Conservation (phyloP, 2,113 vertebrate species). For the Progne subis region DNA sequence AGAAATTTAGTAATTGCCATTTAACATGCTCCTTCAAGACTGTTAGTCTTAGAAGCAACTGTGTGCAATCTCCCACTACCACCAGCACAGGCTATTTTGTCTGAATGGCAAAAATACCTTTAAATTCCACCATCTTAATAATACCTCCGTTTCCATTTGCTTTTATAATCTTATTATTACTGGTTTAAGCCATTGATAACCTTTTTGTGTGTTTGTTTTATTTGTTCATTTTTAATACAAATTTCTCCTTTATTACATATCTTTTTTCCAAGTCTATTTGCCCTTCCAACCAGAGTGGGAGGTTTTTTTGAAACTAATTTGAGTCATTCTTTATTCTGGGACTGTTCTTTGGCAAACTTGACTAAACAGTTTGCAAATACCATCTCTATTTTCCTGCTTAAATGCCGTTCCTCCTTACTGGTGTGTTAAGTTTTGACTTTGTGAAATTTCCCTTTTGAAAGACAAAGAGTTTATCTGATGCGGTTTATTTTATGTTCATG, state of each 20-base stretch:
- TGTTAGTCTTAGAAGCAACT: not conserved
- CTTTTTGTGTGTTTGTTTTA: not conserved
- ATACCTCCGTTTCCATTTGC: not conserved
- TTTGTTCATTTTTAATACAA: not conserved
- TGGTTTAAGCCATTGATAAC: not conserved
- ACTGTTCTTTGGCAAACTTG: not conserved
- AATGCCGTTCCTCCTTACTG: not conserved
- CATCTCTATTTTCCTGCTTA: not conserved
- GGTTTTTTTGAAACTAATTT: not conserved
- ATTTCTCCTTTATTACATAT: not conserved
- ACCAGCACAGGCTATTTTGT: not conserved
- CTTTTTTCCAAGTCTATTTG: not conserved
- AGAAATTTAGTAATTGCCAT: not conserved
- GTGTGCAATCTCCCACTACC: not conserved
- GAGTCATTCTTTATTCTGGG: not conserved
- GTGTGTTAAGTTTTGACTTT: not conserved
- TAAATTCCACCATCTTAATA: not conserved
- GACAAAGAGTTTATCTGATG: not conserved
- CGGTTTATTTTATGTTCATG: not conserved
- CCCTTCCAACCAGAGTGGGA: not conserved
- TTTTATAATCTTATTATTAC: not conserved
- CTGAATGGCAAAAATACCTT: not conserved
- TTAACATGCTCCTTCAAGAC: not conserved
- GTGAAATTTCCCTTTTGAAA: not conserved
- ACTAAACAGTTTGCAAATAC: not conserved